phyloP scores from a whole-genome alignment of 2,797 vertebrate genomes.

The Rhabdomys pumilio region DNA sequence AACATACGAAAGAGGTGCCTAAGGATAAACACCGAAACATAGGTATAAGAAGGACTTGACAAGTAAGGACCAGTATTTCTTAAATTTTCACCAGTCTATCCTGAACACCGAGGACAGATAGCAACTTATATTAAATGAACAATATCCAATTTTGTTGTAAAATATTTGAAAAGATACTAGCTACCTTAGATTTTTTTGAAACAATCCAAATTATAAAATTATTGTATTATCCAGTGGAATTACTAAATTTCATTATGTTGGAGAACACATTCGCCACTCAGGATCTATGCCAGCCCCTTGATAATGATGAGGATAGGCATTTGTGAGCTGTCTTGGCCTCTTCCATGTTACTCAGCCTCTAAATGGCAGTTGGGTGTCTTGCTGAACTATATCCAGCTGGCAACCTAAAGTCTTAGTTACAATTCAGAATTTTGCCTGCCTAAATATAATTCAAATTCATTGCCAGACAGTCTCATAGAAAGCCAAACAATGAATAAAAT shows the following conservation, averaged over 20 bases:
- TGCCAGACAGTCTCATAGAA: conserved; percentile 33
- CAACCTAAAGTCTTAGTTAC: conserved; percentile 33
- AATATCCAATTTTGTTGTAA: conserved; percentile 3
- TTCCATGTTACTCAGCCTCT: conserved; percentile 1
- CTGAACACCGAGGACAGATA: neutral
- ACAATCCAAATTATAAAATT: conserved; percentile 55
- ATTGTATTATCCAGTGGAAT: neutral
- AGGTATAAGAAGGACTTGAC: neutral
- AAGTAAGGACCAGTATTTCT: neutral
- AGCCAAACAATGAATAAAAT: conserved; percentile 39
- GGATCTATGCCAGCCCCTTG: conserved; percentile 18
- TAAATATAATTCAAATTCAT: conserved; percentile 55
- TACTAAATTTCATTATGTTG: neutral
- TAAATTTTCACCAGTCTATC: neutral
- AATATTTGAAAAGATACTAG: conserved; percentile 47
- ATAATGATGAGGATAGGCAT: neutral
- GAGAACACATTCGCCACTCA: neutral
- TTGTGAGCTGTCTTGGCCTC: conserved; percentile 44
- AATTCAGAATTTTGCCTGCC: conserved; percentile 63
- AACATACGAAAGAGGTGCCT: neutral
- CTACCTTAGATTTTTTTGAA: conserved; percentile 59
- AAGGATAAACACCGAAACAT: neutral
- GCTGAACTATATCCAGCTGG: conserved; percentile 52
- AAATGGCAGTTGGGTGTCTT: conserved; percentile 50
- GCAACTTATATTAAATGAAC: neutral